A percentile compares a stretch with the other conserved stretches of the same genome.
phyloP scores from a whole-genome alignment of 2,113 vertebrate genomes.

The Alexandromys fortis region DNA sequence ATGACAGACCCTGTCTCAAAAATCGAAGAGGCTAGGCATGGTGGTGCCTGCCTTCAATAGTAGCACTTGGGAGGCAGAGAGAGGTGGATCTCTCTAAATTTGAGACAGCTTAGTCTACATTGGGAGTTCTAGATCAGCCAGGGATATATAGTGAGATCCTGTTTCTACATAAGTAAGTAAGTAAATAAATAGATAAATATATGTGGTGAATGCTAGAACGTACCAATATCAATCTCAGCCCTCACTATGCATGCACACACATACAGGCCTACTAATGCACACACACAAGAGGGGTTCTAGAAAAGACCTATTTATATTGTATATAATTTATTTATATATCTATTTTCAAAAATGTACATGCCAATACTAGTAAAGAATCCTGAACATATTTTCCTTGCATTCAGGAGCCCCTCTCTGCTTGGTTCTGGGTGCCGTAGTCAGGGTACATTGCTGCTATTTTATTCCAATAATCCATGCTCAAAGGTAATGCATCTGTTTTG shows the following conservation, averaged over 20 bases:
- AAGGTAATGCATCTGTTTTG: constrained; percentile 71
- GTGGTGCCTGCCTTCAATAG: neutral
- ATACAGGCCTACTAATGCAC: neutral
- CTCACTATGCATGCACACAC: neutral
- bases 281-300: neutral
- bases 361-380: neutral
- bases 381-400: neutral
- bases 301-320: neutral
- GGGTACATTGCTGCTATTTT: constrained; percentile 21
- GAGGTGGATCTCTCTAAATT: neutral
- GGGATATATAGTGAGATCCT: too few species aligned
- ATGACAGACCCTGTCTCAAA: neutral
- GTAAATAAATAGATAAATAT: neutral
- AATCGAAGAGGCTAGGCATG: neutral
- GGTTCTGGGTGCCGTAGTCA: neutral
- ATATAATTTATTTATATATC: neutral
- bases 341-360: neutral
- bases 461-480: constrained; percentile 17
- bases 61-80: neutral
- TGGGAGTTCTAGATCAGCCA: neutral
- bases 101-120: neutral
- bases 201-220: neutral
- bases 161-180: neutral
- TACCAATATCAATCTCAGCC: neutral
- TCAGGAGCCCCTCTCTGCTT: neutral